phyloP scores from a whole-genome alignment of 2,888 invertebrate species.

The Epirrita christyi region DNA sequence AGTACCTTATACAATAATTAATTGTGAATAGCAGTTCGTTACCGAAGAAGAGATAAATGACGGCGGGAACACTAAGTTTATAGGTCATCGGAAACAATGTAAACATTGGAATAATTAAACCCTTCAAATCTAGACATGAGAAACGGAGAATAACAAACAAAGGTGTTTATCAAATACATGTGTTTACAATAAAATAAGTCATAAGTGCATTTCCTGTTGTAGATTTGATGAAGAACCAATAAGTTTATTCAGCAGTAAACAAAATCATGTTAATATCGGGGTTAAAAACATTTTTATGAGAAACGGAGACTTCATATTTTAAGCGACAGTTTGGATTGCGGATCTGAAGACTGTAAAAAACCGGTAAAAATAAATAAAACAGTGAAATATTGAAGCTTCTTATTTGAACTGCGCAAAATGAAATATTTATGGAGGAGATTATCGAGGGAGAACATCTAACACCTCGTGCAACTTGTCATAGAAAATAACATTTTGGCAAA shows the following conservation, averaged over 20 bases:
- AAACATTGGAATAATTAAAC: constrained; percentile 5
- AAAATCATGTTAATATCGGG: neutral
- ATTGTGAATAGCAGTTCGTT: constrained; percentile 46
- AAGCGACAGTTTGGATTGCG: constrained; percentile 3
- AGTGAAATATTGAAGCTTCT: constrained; percentile 37
- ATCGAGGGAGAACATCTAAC: constrained; percentile 26
- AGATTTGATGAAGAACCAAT: constrained; percentile 14
- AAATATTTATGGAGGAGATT: constrained; percentile 34
- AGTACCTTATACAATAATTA: constrained; percentile 27
- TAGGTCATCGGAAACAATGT: constrained; percentile 1
- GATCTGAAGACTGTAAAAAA: constrained; percentile 11
- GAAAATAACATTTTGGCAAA: constrained; percentile 45
- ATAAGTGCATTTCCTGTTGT: constrained; percentile 20
- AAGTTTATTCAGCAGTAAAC: constrained; percentile 1
- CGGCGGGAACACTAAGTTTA: constrained; percentile 1
- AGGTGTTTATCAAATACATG: constrained; percentile 3
- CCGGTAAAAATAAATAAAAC: constrained; percentile 11
- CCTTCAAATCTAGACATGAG: neutral
- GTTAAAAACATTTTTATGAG: constrained; percentile 1
- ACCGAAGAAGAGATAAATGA: constrained; percentile 44
- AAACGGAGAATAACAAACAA: constrained; percentile 11
- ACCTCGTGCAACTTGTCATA: constrained; percentile 40
- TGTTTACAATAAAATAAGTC: constrained; percentile 18
- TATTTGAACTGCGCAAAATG: constrained; percentile 38
- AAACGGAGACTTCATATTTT: constrained; percentile 16